phyloP scores from a whole-genome alignment of 2,113 vertebrate species.

The Carettochelys insculpta region DNA sequence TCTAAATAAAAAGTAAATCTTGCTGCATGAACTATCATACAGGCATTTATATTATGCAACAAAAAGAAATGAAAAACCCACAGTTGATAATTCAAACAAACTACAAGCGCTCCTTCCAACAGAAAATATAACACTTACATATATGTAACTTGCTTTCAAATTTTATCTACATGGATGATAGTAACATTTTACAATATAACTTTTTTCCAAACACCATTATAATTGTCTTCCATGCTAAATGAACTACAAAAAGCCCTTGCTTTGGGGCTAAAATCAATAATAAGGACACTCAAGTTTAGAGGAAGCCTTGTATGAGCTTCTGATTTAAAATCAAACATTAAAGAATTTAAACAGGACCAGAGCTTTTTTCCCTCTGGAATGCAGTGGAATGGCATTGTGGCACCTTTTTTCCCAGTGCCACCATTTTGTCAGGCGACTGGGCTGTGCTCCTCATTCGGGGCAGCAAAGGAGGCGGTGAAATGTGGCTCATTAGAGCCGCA shows the following conservation, averaged over 20 bases:
- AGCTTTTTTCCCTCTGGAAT: too few species aligned
- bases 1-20: accelerated
- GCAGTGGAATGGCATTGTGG: too few species aligned
- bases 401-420: too few species aligned
- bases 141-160: background rate
- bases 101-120: background rate
- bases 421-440: too few species aligned
- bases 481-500: too few species aligned
- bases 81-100: background rate
- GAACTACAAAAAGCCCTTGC: background rate
- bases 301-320: background rate
- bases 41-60: background rate
- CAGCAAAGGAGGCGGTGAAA: too few species aligned
- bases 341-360: background rate
- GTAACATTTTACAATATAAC: background rate
- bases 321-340: background rate
- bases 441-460: too few species aligned
- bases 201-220: background rate
- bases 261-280: accelerated
- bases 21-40: background rate
- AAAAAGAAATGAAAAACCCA: background rate
- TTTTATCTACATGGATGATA: background rate
- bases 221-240: background rate
- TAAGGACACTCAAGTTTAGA: too few species aligned
- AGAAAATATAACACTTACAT: background rate